Percentiles rank a stretch among this genome's conserved stretches.
Conservation (phyloP, 2,797 vertebrate species). For the Epinephelus coioides region DNA sequence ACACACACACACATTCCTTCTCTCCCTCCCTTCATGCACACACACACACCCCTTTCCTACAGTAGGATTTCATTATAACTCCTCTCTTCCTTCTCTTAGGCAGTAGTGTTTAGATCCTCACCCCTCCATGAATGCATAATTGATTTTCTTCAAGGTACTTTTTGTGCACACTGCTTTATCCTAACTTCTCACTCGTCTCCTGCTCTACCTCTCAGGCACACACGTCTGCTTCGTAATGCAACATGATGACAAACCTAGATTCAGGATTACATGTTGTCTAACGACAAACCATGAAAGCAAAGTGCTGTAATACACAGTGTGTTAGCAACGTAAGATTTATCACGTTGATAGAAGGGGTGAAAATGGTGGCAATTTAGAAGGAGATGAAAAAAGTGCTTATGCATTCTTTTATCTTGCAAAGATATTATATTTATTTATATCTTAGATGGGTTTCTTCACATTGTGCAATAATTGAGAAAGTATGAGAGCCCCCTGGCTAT, state of each 20-base stretch:
- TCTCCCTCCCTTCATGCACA: neutral
- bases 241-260: constrained; percentile 76
- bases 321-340: constrained; percentile 77
- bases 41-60: constrained; percentile 58
- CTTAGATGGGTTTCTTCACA: constrained; percentile 63
- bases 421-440: constrained; percentile 77
- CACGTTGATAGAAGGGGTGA: constrained; percentile 72
- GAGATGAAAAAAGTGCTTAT: constrained; percentile 71
- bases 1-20: neutral
- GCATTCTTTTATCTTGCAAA: constrained; percentile 75
- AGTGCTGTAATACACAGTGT: constrained; percentile 72
- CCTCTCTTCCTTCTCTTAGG: constrained; percentile 84
- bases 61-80: constrained; percentile 85
- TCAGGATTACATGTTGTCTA: constrained; percentile 78
- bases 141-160: constrained; percentile 87
- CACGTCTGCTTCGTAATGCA: constrained; percentile 76
- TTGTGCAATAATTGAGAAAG: constrained; percentile 84
- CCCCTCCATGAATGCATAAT: constrained; percentile 87
- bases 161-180: constrained; percentile 72
- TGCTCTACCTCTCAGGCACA: constrained; percentile 75
- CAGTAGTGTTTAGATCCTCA: constrained; percentile 84
- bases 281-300: constrained; percentile 75
- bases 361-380: constrained; percentile 79
- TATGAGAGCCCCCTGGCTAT: constrained; percentile 86
- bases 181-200: constrained; percentile 63